Evolutionary conservation across 2,888 invertebrate genomes (phyloP), one percentile per base, ranked within the genome.

Genomic region (Cartodere bifasciata): DNA sequence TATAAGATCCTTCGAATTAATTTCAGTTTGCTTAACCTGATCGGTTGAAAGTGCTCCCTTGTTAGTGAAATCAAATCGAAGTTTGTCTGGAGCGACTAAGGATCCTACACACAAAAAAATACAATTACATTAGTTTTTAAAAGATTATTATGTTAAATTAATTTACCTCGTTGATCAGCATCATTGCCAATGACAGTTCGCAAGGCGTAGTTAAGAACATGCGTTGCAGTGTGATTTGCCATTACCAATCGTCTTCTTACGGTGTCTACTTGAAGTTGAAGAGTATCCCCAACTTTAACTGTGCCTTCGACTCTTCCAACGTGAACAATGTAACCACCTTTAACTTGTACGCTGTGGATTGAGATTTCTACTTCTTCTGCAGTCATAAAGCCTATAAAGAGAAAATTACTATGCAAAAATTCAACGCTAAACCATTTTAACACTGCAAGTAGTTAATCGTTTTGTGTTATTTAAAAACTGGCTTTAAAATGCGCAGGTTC

Each of bases 201-300:
- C 35, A 99, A 65, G 13, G 88, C 91, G 63, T 83, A 92, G 65
- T 99, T 99, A 9, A 99, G 67, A 23, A 94, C 76, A 60, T 99
- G 98, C 1, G 98, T 99, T 13, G 92, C 95, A 23, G 97, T 86
- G 63, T 98, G 94, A 64, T 99, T 98, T 56, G 86, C 92, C 98
- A 99, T 99, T n/a, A 97, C 72, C 16, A 85, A 65, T 48, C 84
- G 72, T 47, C 98, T 70, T 32, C 97, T 74, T 34, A 75, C 73
- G 33, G 75, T 75, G 58, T 97, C 95, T 35, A 97, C 72, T 42
- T 81, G 73, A 24, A 92, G 65, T 34, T 68, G 67, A 23, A 98
- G 67, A 49, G 70, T 70, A 61, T 98, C 95, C 1, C 94, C 95
- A 35, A 88, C 77, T 46, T 68, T 72, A 9, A 98, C 60, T 1